phyloP scores from a whole-genome alignment of 2,113 vertebrate genomes.

The Labeo rohita region DNA sequence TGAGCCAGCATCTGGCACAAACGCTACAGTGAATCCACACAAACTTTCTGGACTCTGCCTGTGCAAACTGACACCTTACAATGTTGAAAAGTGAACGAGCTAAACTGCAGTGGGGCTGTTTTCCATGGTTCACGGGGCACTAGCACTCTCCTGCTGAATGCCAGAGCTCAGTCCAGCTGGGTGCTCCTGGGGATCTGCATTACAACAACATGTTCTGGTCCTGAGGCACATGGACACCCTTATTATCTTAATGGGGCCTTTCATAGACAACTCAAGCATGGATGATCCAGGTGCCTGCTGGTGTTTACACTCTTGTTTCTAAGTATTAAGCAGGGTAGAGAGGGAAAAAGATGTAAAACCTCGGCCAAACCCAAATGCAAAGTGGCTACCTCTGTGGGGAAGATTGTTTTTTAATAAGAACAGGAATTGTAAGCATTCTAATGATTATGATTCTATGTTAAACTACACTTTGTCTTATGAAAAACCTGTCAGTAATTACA shows the following conservation, averaged over 20 bases:
- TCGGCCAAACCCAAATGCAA: neutral
- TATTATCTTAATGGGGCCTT: constrained; percentile 63
- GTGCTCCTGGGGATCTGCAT: constrained; percentile 52
- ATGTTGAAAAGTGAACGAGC: constrained; percentile 4
- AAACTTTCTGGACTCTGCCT: neutral
- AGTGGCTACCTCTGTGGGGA: neutral
- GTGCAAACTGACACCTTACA: constrained; percentile 1
- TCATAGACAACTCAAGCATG: constrained; percentile 53
- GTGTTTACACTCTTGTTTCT: constrained; percentile 35
- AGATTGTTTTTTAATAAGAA: neutral
- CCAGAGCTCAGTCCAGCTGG: constrained; percentile 39
- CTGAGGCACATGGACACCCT: constrained; percentile 62
- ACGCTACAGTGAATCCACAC: neutral
- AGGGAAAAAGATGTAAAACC: neutral
- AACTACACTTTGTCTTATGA: neutral
- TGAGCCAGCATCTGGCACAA: neutral
- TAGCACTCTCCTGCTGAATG: constrained; percentile 42
- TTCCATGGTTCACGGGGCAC: constrained; percentile 41
- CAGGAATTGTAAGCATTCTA: neutral
- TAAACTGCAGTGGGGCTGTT: neutral
- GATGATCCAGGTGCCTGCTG: constrained; percentile 61
- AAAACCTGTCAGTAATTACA: constrained; percentile 32
- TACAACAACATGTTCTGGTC: constrained; percentile 60
- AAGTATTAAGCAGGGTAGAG: constrained; percentile 37
- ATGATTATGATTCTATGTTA: neutral